Conservation (phyloP, 1,140 invertebrate genomes). For the Diuraphis noxia region DNA sequence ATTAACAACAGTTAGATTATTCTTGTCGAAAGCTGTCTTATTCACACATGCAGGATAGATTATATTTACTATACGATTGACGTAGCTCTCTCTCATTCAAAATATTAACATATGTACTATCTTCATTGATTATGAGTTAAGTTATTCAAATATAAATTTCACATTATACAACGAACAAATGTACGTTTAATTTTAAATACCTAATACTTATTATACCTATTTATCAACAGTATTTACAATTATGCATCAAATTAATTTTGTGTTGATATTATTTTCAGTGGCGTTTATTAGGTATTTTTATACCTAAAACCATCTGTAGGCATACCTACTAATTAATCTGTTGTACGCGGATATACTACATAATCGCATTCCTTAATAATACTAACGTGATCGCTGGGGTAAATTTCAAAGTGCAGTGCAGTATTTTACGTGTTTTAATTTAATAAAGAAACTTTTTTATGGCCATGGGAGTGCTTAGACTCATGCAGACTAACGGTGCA, state of each 20-base stretch:
- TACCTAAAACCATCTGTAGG: background rate
- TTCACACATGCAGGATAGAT: background rate
- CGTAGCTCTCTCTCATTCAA: too few relatives aligned
- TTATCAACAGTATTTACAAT: background rate
- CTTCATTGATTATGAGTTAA: background rate
- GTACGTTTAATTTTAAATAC: background rate
- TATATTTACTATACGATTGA: background rate
- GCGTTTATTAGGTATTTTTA: background rate
- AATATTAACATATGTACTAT: too few relatives aligned
- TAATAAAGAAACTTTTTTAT: conserved; percentile 48
- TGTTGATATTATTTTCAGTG: background rate
- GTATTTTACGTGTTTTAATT: conserved; percentile 46
- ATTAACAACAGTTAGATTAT: background rate
- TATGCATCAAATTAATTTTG: background rate
- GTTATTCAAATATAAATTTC: background rate
- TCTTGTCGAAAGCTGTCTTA: background rate
- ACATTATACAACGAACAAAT: background rate
- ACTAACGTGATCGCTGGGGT: background rate
- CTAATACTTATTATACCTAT: background rate
- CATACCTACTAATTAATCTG: background rate
- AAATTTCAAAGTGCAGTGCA: background rate
- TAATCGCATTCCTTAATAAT: background rate
- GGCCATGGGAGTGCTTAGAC: conserved; percentile 11
- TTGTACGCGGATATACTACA: background rate
- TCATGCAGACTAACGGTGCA: background rate